A percentile compares a stretch with the other conserved stretches of the same genome.
Conservation (phyloP, 2,113 vertebrate species). For the Odobenus rosmarus region DNA sequence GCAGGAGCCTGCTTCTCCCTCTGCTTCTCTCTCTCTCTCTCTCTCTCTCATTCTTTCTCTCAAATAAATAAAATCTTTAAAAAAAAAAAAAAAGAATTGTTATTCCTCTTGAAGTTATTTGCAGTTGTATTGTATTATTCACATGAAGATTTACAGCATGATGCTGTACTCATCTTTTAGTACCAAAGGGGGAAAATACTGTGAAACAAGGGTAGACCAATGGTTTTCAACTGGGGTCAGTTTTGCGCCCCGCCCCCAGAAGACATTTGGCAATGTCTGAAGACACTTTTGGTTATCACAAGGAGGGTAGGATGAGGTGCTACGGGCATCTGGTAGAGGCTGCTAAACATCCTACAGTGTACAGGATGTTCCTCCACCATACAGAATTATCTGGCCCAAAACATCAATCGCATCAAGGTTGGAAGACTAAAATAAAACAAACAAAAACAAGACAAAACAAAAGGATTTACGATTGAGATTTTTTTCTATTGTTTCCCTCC, state of each 20-base stretch:
- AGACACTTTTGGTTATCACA: neutral
- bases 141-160: neutral
- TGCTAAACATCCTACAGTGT: neutral
- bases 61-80: too few species aligned
- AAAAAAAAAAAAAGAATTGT: neutral
- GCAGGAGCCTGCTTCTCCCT: too few species aligned
- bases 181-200: neutral
- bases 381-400: neutral
- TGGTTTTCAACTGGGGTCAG: neutral
- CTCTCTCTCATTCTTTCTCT: too few species aligned
- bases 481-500: constrained; percentile 22
- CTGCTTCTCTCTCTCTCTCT: too few species aligned
- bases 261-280: neutral
- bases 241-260: neutral
- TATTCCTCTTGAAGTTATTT: neutral
- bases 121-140: neutral
- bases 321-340: neutral
- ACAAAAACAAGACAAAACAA: neutral
- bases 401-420: neutral
- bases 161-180: neutral
- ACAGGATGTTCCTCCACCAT: neutral
- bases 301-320: neutral
- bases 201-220: neutral
- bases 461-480: neutral
- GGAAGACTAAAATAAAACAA: neutral